A percentile compares a stretch with the other conserved stretches of the same genome.
Conservation (phyloP, 2,888 invertebrate species). For the Coleophora flavipennella region DNA sequence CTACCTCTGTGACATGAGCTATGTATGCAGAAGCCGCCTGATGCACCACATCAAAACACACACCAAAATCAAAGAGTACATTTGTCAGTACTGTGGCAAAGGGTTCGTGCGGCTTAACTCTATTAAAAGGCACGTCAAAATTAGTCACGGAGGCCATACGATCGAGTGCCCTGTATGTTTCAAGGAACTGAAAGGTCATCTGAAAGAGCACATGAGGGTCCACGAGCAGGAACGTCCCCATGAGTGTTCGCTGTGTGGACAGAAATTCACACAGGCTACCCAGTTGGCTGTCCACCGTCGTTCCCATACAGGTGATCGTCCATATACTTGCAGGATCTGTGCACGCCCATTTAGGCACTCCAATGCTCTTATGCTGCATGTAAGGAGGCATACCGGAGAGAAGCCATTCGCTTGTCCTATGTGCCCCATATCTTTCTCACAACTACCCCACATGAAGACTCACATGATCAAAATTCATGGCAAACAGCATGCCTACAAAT, state of each 20-base stretch:
- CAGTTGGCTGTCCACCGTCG: slow-evolving; percentile 88
- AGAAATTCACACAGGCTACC: slow-evolving; percentile 86
- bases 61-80: slow-evolving; percentile 81
- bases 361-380: slow-evolving; percentile 87
- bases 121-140: slow-evolving; percentile 81
- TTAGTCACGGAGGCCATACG: slow-evolving; percentile 82
- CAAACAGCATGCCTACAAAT: slow-evolving; percentile 83
- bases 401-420: slow-evolving; percentile 83
- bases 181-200: slow-evolving; percentile 84
- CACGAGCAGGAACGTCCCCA: slow-evolving; percentile 85
- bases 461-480: slow-evolving; percentile 91
- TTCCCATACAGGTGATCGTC: slow-evolving; percentile 87
- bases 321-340: slow-evolving; percentile 87
- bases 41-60: slow-evolving; percentile 79
- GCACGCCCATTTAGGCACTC: slow-evolving; percentile 87
- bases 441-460: slow-evolving; percentile 89
- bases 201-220: slow-evolving; percentile 86
- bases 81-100: slow-evolving; percentile 86
- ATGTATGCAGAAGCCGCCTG: slow-evolving; percentile 77
- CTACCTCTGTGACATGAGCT: slow-evolving; percentile 79
- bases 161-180: slow-evolving; percentile 87
- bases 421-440: slow-evolving; percentile 83
- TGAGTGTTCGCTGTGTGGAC: slow-evolving; percentile 83
- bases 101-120: slow-evolving; percentile 83
- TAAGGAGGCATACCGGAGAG: slow-evolving; percentile 87